phyloP scores from a whole-genome alignment of 2,888 invertebrate species.

The Andrena marginata region DNA sequence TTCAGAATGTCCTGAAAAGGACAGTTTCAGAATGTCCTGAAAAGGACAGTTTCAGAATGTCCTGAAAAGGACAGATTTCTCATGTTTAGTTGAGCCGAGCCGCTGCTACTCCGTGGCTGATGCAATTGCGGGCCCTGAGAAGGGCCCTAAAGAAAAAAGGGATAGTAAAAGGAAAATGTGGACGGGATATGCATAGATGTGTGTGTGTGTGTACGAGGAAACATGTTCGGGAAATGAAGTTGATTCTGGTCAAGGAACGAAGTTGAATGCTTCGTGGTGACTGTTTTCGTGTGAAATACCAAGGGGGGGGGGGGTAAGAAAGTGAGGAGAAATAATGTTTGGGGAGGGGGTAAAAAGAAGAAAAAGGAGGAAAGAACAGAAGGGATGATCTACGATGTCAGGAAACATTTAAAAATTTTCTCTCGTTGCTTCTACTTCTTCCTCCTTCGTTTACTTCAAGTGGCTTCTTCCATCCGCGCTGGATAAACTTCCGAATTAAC shows the following conservation, averaged over 20 bases:
- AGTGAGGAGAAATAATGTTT: not conserved
- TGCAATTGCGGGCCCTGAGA: constrained; percentile 81
- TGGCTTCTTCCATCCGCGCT: constrained; percentile 27
- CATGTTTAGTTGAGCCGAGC: constrained; percentile 34
- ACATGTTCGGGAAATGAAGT: constrained; percentile 32
- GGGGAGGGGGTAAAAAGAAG: not conserved
- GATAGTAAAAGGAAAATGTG: constrained; percentile 55
- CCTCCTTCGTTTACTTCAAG: constrained; percentile 20
- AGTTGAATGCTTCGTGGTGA: not conserved
- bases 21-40: constrained; percentile 11
- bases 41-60: constrained; percentile 19
- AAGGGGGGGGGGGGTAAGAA: not conserved
- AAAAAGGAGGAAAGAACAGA: constrained; percentile 5
- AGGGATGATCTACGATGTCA: constrained; percentile 30
- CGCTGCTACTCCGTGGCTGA: constrained; percentile 51
- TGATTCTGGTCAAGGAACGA: constrained; percentile 16
- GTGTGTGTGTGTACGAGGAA: constrained; percentile 1
- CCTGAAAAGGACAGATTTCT: constrained; percentile 35
- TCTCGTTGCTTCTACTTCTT: constrained; percentile 34
- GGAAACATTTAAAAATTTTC: constrained; percentile 52
- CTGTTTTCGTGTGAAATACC: not conserved
- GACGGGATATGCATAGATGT: constrained; percentile 48
- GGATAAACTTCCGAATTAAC: constrained; percentile 28
- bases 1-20: constrained; percentile 24
- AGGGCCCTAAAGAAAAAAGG: constrained; percentile 78